Percentiles rank a stretch among this genome's conserved stretches.
Conservation (phyloP, 2,888 invertebrate species). For the Atethmia centrago region DNA sequence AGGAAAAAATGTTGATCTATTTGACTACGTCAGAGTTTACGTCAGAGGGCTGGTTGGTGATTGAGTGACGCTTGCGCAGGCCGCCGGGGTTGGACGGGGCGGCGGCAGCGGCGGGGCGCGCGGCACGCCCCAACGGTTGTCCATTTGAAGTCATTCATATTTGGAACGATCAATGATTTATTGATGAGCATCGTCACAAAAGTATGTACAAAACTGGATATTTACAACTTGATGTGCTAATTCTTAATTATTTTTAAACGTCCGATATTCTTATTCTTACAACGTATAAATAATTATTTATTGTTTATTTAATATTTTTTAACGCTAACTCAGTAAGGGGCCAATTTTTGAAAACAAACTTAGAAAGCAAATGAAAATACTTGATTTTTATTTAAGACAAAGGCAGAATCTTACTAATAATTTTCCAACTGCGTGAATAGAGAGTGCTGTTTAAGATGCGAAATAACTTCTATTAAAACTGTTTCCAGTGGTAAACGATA, state of each 20-base stretch:
- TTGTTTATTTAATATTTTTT: neutral
- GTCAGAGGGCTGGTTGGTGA: slow-evolving; percentile 72
- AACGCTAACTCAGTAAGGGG: neutral
- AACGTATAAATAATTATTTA: neutral
- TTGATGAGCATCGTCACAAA: slow-evolving; percentile 29
- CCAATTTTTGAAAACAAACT: neutral
- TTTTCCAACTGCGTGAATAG: neutral
- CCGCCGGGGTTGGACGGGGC: slow-evolving; percentile 66
- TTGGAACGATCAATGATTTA: slow-evolving; percentile 49
- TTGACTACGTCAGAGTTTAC: slow-evolving; percentile 64
- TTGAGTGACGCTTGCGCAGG: slow-evolving; percentile 81
- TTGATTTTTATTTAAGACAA: neutral
- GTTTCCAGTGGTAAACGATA: neutral
- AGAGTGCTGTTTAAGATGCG: neutral
- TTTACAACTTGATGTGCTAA: neutral
- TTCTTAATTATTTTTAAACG: neutral
- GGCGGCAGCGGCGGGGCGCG: slow-evolving; percentile 48
- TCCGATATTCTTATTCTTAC: neutral
- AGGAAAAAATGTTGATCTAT: slow-evolving; percentile 9
- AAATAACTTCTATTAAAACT: neutral
- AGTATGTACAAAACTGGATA: neutral
- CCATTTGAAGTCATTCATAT: slow-evolving; percentile 63
- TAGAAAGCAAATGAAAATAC: neutral
- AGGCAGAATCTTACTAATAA: neutral
- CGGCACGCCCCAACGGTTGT: slow-evolving; percentile 60